Evolutionary conservation across 2,888 invertebrate genomes (phyloP).

Genomic region (Halictus ligatus): DNA sequence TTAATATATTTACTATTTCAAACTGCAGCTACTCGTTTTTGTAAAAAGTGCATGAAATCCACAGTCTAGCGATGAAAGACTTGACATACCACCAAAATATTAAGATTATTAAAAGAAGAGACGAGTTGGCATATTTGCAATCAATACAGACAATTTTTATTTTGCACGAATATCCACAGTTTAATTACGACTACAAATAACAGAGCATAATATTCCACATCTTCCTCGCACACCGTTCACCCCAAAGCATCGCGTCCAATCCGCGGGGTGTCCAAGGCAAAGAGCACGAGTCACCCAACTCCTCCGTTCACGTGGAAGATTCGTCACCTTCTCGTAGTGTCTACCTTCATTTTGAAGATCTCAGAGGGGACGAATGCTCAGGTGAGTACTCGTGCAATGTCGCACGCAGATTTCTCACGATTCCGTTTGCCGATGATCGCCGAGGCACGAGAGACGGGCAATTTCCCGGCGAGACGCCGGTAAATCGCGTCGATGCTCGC

Average conservation of each 20-base stretch:
- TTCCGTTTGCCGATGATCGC: conserved; percentile 23
- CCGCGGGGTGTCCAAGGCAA: not conserved
- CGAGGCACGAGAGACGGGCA: conserved; percentile 23
- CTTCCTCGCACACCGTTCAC: not conserved
- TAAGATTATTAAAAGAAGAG: too few relatives aligned
- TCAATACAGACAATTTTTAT: too few relatives aligned
- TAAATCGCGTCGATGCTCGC: conserved; percentile 45
- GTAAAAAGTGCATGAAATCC: too few relatives aligned
- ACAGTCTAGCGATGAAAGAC: too few relatives aligned
- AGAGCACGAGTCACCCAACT: not conserved
- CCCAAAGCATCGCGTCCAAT: too few relatives aligned
- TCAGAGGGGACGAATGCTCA: not conserved
- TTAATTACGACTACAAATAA: not conserved
- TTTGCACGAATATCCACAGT: too few relatives aligned
- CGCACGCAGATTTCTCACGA: conserved; percentile 41
- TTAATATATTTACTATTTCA: too few relatives aligned
- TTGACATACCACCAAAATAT: too few relatives aligned
- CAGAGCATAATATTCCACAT: not conserved
- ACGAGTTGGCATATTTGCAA: too few relatives aligned
- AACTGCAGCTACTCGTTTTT: too few relatives aligned
- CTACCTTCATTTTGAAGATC: not conserved
- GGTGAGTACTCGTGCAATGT: not conserved
- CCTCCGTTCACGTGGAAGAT: not conserved
- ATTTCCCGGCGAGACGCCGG: conserved; percentile 51
- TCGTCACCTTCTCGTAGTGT: not conserved